These are phyloP conservation scores for Gallinago nigripennis DNA, from an alignment of 2,797 vertebrate genomes.

Conservation along the genomic window DNA sequence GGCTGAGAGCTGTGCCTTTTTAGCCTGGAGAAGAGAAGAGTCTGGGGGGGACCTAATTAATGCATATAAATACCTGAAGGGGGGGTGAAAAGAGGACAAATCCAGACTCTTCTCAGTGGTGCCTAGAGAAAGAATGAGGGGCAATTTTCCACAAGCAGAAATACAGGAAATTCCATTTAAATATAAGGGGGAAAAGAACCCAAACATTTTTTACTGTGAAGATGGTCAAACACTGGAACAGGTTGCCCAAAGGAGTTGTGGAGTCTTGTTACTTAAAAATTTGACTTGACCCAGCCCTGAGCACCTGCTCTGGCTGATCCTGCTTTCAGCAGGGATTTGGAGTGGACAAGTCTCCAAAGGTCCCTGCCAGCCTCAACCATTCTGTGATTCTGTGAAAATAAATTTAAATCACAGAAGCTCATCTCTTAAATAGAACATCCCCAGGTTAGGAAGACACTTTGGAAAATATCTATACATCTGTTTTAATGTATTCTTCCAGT, in stretches of 20 bases:
- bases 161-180: neutral
- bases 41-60: neutral
- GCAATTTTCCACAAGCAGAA: neutral
- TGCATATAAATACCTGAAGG: neutral
- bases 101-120: neutral
- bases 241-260: neutral
- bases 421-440: neutral
- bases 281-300: neutral
- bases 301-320: neutral
- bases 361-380: neutral
- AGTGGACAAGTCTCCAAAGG: neutral
- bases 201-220: neutral
- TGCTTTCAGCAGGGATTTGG: neutral
- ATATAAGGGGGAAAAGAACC: neutral
- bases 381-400: neutral
- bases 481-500: neutral
- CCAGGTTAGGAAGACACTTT: neutral
- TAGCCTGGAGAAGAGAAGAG: neutral
- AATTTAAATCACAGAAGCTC: neutral
- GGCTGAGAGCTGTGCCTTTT: neutral
- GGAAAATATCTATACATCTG: rapidly evolving
- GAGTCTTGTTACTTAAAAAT: neutral
- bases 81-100: neutral
- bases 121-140: neutral
- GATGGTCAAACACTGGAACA: neutral